Conservation (phyloP, 2,113 vertebrate genomes). For the Limanda limanda region DNA sequence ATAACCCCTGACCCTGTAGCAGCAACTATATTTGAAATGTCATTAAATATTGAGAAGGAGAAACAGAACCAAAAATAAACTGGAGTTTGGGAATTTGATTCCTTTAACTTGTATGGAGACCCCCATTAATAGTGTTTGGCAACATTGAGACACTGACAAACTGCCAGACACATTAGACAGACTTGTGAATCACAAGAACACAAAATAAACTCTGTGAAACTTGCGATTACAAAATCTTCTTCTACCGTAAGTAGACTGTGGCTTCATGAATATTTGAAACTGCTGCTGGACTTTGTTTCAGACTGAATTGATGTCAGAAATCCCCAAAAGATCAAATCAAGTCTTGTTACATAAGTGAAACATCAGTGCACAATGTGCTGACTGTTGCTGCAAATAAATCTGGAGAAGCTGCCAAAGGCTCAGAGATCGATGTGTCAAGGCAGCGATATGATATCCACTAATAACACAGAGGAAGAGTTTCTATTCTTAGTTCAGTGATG, state of each 20-base stretch:
- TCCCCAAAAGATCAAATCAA: slow-evolving; percentile 4
- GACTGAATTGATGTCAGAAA: not conserved
- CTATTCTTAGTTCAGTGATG: not conserved
- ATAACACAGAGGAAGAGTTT: not conserved
- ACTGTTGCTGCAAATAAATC: not conserved
- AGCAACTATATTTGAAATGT: not conserved
- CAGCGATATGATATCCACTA: not conserved
- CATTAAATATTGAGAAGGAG: not conserved
- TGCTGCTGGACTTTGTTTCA: no score
- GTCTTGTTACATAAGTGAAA: slow-evolving; percentile 24
- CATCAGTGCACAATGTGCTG: not conserved
- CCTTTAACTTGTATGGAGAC: not conserved
- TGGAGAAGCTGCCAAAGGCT: not conserved
- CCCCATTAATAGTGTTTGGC: not conserved
- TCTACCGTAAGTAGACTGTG: not conserved
- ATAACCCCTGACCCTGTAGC: not conserved
- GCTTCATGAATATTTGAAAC: slow-evolving; percentile 4
- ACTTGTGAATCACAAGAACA: not conserved
- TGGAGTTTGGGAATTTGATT: not conserved
- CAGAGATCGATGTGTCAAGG: not conserved
- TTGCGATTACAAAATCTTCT: not conserved
- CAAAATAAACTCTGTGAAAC: not conserved
- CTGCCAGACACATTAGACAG: not conserved
- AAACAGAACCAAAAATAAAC: not conserved
- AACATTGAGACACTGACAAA: not conserved